Evolutionary conservation across 2,113 vertebrate species (phyloP), one percentile per base, ranked within the genome.

Genomic region (Percina caprodes): DNA sequence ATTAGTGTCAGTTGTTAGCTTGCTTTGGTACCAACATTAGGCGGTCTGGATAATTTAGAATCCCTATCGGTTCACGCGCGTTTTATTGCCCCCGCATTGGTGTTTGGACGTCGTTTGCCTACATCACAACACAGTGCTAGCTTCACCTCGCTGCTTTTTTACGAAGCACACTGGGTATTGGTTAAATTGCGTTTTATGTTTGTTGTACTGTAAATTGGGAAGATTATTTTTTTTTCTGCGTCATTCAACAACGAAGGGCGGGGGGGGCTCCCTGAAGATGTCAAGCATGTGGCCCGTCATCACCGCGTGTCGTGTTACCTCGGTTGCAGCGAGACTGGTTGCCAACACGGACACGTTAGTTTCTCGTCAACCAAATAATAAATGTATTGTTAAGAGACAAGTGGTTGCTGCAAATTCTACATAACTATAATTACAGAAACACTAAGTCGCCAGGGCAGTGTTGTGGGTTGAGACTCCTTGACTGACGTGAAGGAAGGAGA

Each of bases 231-330:
- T 74, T 19, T 56, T 59, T 30, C 79, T 86, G 85, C 85, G 84
- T 86, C 84, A 88, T 65, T 79, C 33, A 56, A 8, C 54, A 11
- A 14, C 16, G 12, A 59, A 14, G 56, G 26, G 24, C 19, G 13
- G 48, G 48, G 16, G 48, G 48, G 30, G 49, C 56, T 69, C 10
- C 0, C 9, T 9, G 52, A 55, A 18, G 21, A 65, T 45, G 77
- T 81, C 45, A 66, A 58, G 76, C 92, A 91, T 91, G 91, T 80
- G 89, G 77, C 46, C 18, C n/a, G 35, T 79, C 74, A 23, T 74
- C 46, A 75, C 84, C 87, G 72, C 90, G 84, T 91, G 87, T 24
- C 90, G 84, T 91, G 87, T 24, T 63, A 3, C 16, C 39, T 65
- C 39, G 56, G 56, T 26, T 58, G 21, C 79, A 42, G 46, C 67